Evolutionary conservation across 1,140 invertebrate species (phyloP), one percentile per base, ranked within the genome.

Genomic region (Musca domestica): DNA sequence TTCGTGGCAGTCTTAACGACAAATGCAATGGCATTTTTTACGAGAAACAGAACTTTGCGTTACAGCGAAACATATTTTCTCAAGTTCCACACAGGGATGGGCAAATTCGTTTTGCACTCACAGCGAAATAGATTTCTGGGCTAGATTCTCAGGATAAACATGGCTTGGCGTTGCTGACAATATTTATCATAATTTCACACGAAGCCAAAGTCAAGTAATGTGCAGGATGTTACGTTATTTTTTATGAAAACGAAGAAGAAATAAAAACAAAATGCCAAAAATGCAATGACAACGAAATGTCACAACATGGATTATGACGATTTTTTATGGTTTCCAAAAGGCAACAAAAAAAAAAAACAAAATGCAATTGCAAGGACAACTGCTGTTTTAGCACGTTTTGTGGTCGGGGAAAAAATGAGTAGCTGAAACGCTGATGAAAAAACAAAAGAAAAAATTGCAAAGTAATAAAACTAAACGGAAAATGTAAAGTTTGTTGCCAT

Each of bases 101-200:
- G 34, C 34, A 41, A 41, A 41, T 41, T 5, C 34, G 6, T 41
- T 12, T 41, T 10, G 6, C 12, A 5, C 4, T 12, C 12, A 9
- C 34, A 9, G 3, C 27, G 10, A 12, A 41, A 41, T 41, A 12
- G 10, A 41, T 41, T 30, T 30, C 3, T 41, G 34, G 6, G 10
- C 34, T 41, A 41, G 34, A 41, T 41, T 41, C 34, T 9, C 34
- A 41, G 34, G 34, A 41, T 41, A 41, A 41, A 12, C 34, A 41
- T 41, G 34, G 34, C n/a, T 20, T 41, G 27, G 23, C 10, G 19
- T 3, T 20, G 56, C 7, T 19, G 34, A 61, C 27, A 61, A 9
- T 34, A 61, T 34, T 61, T 61, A 61, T 61, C 56, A 61, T 61
- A 61, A 61, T 61, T 61, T 61, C 56, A 61, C 56, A 61, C 27